phyloP scores from a whole-genome alignment of 2,113 vertebrate genomes.

The Thalassarche chlororhynchos region DNA sequence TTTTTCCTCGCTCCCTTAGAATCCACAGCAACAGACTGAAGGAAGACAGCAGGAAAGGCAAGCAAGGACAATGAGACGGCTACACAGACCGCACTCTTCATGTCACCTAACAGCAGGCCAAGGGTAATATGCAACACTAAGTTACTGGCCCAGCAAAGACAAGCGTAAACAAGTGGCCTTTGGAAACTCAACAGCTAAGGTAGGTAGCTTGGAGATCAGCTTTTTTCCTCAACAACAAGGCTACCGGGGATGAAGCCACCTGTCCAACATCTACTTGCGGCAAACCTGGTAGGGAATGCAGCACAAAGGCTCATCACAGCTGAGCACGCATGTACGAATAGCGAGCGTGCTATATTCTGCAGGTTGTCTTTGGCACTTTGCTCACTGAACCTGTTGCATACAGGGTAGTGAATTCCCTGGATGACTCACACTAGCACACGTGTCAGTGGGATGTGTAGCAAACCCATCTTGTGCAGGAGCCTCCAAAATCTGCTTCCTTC shows the following conservation, averaged over 20 bases:
- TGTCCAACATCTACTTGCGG: accelerated
- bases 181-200: neutral
- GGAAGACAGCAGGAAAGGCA: neutral
- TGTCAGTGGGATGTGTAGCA: neutral
- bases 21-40: neutral
- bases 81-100: neutral
- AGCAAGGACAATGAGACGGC: neutral
- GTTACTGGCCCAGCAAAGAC: neutral
- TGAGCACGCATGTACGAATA: accelerated
- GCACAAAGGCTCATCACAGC: neutral
- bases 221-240: neutral
- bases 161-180: neutral
- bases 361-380: neutral
- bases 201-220: neutral
- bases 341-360: neutral
- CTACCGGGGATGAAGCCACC: neutral
- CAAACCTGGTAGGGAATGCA: neutral
- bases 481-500: neutral
- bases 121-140: accelerated
- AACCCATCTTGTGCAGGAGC: neutral
- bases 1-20: neutral
- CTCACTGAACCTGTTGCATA: neutral
- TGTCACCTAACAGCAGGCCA: neutral
- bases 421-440: neutral
- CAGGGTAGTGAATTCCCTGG: neutral